Evolutionary conservation across 2,113 vertebrate species (phyloP).

Genomic region (Aleadryas rufinucha): DNA sequence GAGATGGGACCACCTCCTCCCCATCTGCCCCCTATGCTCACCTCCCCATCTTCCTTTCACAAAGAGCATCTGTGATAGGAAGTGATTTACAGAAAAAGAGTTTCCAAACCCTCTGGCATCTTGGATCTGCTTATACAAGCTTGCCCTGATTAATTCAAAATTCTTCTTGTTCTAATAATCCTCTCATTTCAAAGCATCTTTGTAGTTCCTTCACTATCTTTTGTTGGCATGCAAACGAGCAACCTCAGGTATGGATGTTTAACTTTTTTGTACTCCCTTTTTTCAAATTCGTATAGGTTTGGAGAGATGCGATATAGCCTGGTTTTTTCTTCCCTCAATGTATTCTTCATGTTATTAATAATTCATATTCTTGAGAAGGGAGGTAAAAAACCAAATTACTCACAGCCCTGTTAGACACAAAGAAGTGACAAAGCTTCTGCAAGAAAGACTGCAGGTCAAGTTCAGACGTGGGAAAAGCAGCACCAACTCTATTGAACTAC

Average conservation of each 20-base stretch:
- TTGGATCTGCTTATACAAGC: conserved; percentile 26
- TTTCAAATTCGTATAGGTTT: neutral
- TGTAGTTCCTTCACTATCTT: conserved; percentile 40
- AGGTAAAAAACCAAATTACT: neutral
- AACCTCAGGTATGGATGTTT: conserved; percentile 22
- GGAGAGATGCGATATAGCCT: neutral
- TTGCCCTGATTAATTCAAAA: conserved; percentile 52
- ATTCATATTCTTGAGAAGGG: conserved; percentile 23
- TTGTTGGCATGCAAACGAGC: conserved; percentile 11
- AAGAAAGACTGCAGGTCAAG: conserved; percentile 43
- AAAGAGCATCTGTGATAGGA: neutral
- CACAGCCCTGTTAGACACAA: neutral
- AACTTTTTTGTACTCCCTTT: conserved; percentile 10
- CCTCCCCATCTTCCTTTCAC: neutral
- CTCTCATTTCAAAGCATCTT: conserved; percentile 44
- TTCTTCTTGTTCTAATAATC: conserved; percentile 43
- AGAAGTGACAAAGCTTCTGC: neutral
- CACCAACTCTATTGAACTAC: neutral
- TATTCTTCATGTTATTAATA: conserved; percentile 37
- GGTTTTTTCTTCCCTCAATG: neutral
- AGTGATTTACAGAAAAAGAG: conserved; percentile 41
- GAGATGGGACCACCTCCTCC: neutral
- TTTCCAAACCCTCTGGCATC: conserved; percentile 24
- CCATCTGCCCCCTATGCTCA: neutral
- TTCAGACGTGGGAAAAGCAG: neutral